Evolutionary conservation across 1,140 invertebrate species (phyloP).

Genomic region (Hyles vespertilio): DNA sequence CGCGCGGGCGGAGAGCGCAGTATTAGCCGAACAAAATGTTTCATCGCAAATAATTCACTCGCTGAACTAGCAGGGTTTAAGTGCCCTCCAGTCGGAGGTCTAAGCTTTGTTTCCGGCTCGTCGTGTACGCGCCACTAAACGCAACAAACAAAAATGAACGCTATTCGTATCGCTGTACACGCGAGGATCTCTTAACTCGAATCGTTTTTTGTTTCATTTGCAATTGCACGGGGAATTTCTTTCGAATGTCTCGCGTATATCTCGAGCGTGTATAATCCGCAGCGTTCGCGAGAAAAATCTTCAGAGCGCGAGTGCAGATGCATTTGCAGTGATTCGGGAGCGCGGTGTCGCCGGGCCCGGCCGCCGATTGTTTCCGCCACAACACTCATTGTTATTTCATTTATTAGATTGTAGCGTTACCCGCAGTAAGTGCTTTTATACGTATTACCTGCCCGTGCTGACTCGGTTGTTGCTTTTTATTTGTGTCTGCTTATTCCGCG

Average conservation of each 20-base stretch:
- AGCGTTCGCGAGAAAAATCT: slow-evolving; percentile 10
- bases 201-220: slow-evolving; percentile 3
- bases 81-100: slow-evolving; percentile 10
- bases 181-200: background rate
- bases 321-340: slow-evolving; percentile 14
- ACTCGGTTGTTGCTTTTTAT: too few species aligned
- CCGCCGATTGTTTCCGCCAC: background rate
- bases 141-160: background rate
- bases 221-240: slow-evolving; percentile 9
- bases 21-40: slow-evolving; percentile 12
- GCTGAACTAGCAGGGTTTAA: slow-evolving; percentile 16
- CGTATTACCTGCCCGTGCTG: too few species aligned
- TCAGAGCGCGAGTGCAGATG: slow-evolving; percentile 10
- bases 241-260: slow-evolving; percentile 14
- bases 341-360: background rate
- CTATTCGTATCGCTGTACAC: background rate
- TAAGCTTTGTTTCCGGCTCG: slow-evolving; percentile 11
- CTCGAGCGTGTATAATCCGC: slow-evolving; percentile 9
- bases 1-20: background rate
- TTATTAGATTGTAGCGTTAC: too few species aligned
- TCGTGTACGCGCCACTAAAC: background rate
- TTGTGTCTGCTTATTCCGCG: too few species aligned
- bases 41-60: slow-evolving; percentile 17
- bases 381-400: too few species aligned
- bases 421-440: too few species aligned